Conservation (phyloP, 2,113 vertebrate genomes). For the Etheostoma spectabile region DNA sequence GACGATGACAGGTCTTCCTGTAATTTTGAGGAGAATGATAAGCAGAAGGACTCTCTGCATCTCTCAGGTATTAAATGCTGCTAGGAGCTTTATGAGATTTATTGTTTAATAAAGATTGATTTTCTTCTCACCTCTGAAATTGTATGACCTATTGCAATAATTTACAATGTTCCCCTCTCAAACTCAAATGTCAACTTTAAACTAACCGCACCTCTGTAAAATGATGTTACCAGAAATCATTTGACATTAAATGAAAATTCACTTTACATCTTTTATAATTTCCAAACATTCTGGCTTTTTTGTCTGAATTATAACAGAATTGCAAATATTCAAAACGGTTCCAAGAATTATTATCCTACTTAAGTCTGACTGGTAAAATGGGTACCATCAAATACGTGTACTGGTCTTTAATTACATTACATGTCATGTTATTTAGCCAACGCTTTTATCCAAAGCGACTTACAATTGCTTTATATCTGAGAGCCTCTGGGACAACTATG, state of each 20-base stretch:
- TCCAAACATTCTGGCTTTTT: not conserved
- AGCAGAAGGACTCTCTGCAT: slow-evolving; percentile 88
- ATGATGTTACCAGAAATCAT: not conserved
- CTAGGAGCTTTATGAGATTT: not conserved
- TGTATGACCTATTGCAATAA: not conserved
- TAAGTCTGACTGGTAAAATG: not conserved
- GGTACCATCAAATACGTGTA: not conserved
- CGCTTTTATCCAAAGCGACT: too few species aligned
- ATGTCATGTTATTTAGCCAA: too few species aligned
- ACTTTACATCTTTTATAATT: not conserved
- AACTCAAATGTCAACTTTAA: not conserved
- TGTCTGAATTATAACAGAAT: not conserved
- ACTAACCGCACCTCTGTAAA: not conserved
- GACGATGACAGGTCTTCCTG: slow-evolving; percentile 96
- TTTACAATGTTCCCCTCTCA: not conserved
- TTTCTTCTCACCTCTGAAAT: slow-evolving; percentile 8
- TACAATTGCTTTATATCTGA: too few species aligned
- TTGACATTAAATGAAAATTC: not conserved
- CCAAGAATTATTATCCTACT: not conserved
- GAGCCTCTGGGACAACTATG: too few species aligned
- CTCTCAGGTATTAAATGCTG: slow-evolving; percentile 83
- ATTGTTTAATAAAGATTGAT: slow-evolving; percentile 15
- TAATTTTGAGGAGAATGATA: slow-evolving; percentile 93
- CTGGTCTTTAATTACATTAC: not conserved
- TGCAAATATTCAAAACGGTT: not conserved